Evolutionary conservation across 2,888 invertebrate genomes (phyloP).

Genomic region (Platycheirus albimanus): DNA sequence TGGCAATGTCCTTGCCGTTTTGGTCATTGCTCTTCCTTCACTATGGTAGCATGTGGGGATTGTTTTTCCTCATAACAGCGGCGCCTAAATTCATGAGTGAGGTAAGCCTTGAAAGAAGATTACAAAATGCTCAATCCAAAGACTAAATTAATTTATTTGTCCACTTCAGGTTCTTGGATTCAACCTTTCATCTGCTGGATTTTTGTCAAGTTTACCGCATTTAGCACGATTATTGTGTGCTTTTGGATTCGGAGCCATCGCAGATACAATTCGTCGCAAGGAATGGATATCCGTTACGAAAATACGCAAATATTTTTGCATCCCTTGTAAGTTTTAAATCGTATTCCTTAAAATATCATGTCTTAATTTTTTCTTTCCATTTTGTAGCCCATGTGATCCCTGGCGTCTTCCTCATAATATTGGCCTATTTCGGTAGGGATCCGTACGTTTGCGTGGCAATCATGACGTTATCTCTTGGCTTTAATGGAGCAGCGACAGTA

Average conservation of each 20-base stretch:
- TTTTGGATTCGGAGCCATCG: slow-evolving; percentile 88
- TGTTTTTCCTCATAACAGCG: slow-evolving; percentile 90
- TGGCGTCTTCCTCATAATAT: slow-evolving; percentile 84
- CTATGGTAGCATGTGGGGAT: slow-evolving; percentile 90
- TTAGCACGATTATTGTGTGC: slow-evolving; percentile 87
- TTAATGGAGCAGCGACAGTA: slow-evolving; percentile 86
- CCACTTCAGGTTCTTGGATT: slow-evolving; percentile 86
- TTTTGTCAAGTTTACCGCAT: slow-evolving; percentile 88
- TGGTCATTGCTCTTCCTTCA: slow-evolving; percentile 87
- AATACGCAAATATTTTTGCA: slow-evolving; percentile 87
- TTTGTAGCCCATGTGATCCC: slow-evolving; percentile 85
- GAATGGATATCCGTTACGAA: slow-evolving; percentile 83
- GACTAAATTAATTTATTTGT: background rate
- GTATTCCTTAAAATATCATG: background rate
- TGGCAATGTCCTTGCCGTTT: slow-evolving; percentile 87
- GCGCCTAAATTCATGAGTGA: slow-evolving; percentile 90
- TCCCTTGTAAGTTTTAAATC: slow-evolving; percentile 84
- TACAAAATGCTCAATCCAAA: fast-evolving
- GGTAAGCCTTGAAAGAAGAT: slow-evolving; percentile 76
- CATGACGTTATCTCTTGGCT: slow-evolving; percentile 88
- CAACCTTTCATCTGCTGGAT: slow-evolving; percentile 87
- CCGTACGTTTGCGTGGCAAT: slow-evolving; percentile 86
- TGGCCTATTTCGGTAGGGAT: slow-evolving; percentile 86
- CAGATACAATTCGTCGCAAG: slow-evolving; percentile 85
- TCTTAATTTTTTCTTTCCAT: too few relatives aligned